Evolutionary conservation across 2,113 vertebrate species (phyloP).

Genomic region (Sapajus apella): DNA sequence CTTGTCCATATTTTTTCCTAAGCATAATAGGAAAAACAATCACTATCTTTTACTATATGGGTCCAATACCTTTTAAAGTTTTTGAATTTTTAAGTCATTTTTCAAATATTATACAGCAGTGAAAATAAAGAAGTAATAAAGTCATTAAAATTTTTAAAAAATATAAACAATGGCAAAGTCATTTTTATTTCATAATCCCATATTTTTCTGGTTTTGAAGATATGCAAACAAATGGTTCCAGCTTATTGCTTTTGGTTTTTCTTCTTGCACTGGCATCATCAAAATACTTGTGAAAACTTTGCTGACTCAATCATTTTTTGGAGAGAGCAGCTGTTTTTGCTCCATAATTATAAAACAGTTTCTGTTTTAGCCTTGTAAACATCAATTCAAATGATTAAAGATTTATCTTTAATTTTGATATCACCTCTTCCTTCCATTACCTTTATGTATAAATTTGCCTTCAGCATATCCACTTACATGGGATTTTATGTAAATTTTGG

Average conservation of each 20-base stretch:
- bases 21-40: background rate
- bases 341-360: background rate
- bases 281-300: background rate
- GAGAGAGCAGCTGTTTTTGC: background rate
- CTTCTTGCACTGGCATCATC: background rate
- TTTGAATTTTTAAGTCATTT: background rate
- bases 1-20: background rate
- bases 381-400: background rate
- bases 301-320: background rate
- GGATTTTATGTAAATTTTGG: background rate
- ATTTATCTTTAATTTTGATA: background rate
- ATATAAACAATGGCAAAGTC: background rate
- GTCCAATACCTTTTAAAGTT: background rate
- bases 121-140: background rate
- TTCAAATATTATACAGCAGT: background rate
- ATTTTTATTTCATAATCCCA: background rate
- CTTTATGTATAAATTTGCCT: background rate
- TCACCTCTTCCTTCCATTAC: background rate
- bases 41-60: background rate
- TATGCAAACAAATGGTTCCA: background rate
- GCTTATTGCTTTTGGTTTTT: background rate
- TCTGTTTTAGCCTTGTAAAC: background rate
- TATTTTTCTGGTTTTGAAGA: background rate
- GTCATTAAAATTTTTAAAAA: background rate
- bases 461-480: background rate